phyloP scores from a whole-genome alignment of 2,113 vertebrate species.

The Scatophagus argus region DNA sequence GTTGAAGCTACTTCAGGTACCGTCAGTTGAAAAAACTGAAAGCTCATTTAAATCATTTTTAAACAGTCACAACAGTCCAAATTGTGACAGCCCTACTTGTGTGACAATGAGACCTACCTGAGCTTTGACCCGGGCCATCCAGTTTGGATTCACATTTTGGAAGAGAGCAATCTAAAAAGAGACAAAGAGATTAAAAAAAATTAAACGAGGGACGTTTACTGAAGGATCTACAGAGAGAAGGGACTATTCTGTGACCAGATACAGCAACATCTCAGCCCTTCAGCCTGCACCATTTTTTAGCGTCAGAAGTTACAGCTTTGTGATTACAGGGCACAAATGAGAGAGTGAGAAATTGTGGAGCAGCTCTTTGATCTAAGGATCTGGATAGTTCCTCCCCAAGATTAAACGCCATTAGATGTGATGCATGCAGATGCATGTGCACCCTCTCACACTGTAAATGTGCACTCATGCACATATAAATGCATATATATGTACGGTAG shows the following conservation, averaged over 20 bases:
- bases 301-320: constrained; percentile 51
- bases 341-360: constrained; percentile 37
- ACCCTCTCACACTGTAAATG: neutral
- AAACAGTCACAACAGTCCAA: no score
- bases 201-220: constrained; percentile 17
- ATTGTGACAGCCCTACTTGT: no score
- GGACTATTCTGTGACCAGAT: neutral
- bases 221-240: constrained; percentile 21
- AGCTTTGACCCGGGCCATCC: constrained; percentile 79
- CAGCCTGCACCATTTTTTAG: constrained; percentile 14
- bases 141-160: constrained; percentile 84
- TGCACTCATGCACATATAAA: neutral
- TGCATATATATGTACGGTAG: neutral
- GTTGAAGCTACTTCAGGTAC: no score
- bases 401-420: constrained; percentile 54
- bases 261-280: neutral
- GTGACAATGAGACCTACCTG: constrained; percentile 70
- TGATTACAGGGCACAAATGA: constrained; percentile 59
- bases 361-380: constrained; percentile 59
- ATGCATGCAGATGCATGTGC: constrained; percentile 19
- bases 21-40: no score
- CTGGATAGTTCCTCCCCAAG: constrained; percentile 49
- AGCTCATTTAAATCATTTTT: no score
- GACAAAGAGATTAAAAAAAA: constrained; percentile 16
- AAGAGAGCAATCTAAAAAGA: constrained; percentile 78